phyloP scores from a whole-genome alignment of 2,888 invertebrate species.

The Sarcophaga subvicina region DNA sequence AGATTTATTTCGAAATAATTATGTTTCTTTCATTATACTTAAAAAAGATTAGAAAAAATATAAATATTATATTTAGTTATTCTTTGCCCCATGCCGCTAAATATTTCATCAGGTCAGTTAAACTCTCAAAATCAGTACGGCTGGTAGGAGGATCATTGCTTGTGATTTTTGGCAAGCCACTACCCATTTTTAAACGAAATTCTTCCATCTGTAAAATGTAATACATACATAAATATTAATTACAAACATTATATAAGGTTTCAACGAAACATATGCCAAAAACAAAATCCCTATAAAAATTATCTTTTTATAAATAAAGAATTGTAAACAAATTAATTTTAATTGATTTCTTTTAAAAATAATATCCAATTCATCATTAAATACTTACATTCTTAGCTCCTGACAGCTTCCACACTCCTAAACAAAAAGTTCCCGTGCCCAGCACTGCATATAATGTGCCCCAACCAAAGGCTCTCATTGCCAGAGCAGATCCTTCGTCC shows the following conservation, averaged over 20 bases:
- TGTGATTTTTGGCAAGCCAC: constrained; percentile 88
- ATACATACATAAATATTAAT: not conserved
- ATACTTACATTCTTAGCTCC: constrained; percentile 90
- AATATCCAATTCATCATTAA: not conserved
- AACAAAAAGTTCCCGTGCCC: constrained; percentile 91
- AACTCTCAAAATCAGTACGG: constrained; percentile 92
- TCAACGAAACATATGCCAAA: not conserved
- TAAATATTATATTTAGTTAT: constrained; percentile 64
- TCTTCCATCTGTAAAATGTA: constrained; percentile 87
- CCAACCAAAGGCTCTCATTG: constrained; percentile 92
- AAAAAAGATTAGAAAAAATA: too few relatives aligned
- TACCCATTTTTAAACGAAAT: constrained; percentile 91
- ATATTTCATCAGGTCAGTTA: constrained; percentile 93
- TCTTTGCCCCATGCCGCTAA: constrained; percentile 83
- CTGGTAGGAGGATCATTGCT: constrained; percentile 90
- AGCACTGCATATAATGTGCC: constrained; percentile 93
- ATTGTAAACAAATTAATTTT: not conserved
- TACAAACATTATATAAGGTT: not conserved
- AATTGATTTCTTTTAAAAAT: not conserved
- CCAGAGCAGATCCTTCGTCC: constrained; percentile 91
- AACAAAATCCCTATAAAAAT: too few relatives aligned
- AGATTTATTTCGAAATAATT: not conserved
- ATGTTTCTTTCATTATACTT: not conserved
- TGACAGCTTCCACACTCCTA: constrained; percentile 93
- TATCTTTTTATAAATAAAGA: too few relatives aligned